Evolutionary conservation across 1,140 invertebrate genomes (phyloP).

Genomic region (Maconellicoccus hirsutus): DNA sequence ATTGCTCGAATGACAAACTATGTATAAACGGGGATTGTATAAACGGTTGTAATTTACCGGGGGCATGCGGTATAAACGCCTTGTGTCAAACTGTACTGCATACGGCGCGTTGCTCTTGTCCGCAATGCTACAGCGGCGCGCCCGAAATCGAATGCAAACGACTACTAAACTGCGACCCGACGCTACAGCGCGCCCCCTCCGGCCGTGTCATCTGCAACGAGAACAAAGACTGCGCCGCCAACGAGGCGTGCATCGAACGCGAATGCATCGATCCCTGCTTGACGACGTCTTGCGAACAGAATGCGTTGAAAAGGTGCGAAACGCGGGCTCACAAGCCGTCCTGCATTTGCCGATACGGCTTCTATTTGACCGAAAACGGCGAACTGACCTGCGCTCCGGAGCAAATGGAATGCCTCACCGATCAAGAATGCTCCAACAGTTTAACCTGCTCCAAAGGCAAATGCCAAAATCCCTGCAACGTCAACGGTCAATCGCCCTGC

Average conservation of each 20-base stretch:
- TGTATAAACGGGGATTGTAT: constrained; percentile 76
- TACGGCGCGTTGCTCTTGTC: constrained; percentile 70
- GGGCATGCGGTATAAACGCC: constrained; percentile 77
- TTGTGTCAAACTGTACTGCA: constrained; percentile 72
- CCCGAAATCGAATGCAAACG: constrained; percentile 53
- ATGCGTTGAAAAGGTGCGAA: constrained; percentile 70
- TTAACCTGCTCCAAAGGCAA: constrained; percentile 65
- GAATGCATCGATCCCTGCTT: constrained; percentile 16
- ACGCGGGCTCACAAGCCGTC: constrained; percentile 69
- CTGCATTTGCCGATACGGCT: constrained; percentile 79
- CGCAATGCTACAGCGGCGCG: constrained; percentile 71
- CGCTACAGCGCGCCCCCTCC: neutral
- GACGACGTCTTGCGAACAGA: constrained; percentile 56
- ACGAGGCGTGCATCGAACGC: constrained; percentile 19
- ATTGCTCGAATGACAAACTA: constrained; percentile 80
- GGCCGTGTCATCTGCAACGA: neutral
- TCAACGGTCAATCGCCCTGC: constrained; percentile 42
- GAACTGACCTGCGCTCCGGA: constrained; percentile 72
- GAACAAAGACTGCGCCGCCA: constrained; percentile 14
- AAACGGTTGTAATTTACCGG: constrained; percentile 76
- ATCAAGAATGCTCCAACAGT: constrained; percentile 75
- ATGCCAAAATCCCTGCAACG: constrained; percentile 69
- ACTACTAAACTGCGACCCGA: neutral
- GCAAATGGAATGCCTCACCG: constrained; percentile 58
- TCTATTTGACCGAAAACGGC: constrained; percentile 68